Evolutionary conservation across 2,888 invertebrate genomes (phyloP).

Genomic region (Cheilosia scutellata): DNA sequence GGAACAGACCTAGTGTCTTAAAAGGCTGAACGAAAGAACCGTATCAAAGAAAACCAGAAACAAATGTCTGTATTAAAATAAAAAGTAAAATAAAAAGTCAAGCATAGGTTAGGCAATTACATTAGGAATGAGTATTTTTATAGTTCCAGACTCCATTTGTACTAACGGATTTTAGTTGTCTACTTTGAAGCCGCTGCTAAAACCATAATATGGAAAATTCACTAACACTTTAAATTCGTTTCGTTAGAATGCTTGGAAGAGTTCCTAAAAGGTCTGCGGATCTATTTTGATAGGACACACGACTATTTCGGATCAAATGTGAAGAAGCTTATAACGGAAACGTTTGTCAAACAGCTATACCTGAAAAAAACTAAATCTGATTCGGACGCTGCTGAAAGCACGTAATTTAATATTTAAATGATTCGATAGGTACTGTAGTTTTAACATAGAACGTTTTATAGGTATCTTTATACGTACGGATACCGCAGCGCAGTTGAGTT

Average conservation of each 20-base stretch:
- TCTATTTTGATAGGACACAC: constrained; percentile 77
- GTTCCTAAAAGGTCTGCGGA: constrained; percentile 78
- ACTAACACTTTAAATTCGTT: not conserved
- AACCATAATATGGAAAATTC: too few relatives aligned
- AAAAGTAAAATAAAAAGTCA: too few relatives aligned
- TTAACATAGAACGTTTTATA: constrained; percentile 46
- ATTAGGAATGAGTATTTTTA: not conserved
- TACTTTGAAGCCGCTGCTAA: too few relatives aligned
- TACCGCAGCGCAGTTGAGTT: constrained; percentile 78
- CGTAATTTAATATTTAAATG: constrained; percentile 24
- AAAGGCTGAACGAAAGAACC: too few relatives aligned
- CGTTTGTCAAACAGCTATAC: constrained; percentile 79
- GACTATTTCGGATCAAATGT: constrained; percentile 77
- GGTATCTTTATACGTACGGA: constrained; percentile 78
- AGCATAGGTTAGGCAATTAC: not conserved
- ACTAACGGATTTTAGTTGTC: too few relatives aligned
- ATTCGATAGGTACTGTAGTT: not conserved
- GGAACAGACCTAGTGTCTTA: too few relatives aligned
- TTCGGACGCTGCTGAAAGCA: constrained; percentile 52
- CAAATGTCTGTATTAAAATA: too few relatives aligned
- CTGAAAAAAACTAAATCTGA: constrained; percentile 78
- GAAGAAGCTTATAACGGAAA: constrained; percentile 79
- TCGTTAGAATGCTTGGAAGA: constrained; percentile 77
- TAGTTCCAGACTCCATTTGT: too few relatives aligned
- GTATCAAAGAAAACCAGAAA: too few relatives aligned